These are phyloP conservation scores for Darevskia nairensis DNA, from an alignment of 2,797 vertebrate genomes.

Conservation along the genomic window DNA sequence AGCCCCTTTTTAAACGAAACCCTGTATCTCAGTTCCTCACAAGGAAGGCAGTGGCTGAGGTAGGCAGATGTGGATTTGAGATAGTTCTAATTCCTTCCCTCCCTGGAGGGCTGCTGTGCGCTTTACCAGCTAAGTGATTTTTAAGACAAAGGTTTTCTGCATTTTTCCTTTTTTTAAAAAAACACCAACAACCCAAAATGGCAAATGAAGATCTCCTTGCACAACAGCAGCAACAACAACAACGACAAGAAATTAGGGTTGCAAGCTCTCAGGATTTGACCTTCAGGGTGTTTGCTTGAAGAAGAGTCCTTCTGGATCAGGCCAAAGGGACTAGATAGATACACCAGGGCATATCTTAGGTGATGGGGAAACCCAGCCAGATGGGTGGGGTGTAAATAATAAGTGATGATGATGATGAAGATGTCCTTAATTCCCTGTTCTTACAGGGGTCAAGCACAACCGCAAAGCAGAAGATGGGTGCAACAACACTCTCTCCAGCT, in stretches of 20 bases:
- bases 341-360: background rate
- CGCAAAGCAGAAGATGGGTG: no score
- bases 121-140: background rate
- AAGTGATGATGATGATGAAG: no score
- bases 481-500: no score
- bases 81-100: background rate
- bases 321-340: no score
- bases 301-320: no score
- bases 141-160: background rate
- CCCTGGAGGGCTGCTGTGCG: background rate
- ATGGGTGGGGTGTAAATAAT: no score
- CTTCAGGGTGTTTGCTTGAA: background rate
- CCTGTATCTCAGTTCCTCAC: background rate
- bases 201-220: background rate
- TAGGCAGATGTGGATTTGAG: background rate
- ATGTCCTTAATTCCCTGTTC: no score
- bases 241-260: background rate
- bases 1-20: background rate
- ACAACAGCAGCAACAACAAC: background rate
- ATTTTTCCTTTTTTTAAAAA: background rate
- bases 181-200: background rate
- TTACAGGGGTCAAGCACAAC: no score
- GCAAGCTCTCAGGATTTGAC: no score
- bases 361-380: no score
- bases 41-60: background rate